phyloP scores from a whole-genome alignment of 2,113 vertebrate genomes.

The Delphinapterus leucas region DNA sequence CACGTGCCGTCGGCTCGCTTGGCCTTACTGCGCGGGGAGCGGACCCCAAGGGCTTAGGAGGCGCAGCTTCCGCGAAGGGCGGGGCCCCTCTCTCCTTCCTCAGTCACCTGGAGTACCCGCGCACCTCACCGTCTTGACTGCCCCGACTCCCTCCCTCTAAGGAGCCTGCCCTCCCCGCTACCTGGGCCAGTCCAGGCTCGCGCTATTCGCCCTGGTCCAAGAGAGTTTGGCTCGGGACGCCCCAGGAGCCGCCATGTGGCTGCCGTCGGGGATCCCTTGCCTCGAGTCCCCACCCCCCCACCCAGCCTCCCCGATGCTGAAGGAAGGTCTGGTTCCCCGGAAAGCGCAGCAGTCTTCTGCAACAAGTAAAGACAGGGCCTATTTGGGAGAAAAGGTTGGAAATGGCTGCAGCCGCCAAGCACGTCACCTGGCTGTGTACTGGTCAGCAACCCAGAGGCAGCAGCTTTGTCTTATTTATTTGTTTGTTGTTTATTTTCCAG shows the following conservation, averaged over 20 bases:
- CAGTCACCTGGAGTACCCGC: background rate
- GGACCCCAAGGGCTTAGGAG: accelerated
- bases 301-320: background rate
- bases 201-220: accelerated
- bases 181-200: background rate
- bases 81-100: background rate
- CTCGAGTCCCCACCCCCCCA: background rate
- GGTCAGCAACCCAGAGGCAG: background rate
- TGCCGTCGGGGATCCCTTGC: background rate
- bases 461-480: background rate
- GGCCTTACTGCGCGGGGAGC: accelerated
- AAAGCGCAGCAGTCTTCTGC: background rate
- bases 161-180: background rate
- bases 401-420: background rate
- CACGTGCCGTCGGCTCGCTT: accelerated
- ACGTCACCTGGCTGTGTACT: background rate
- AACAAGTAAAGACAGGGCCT: background rate
- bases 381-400: background rate
- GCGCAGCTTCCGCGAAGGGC: constrained; percentile 28
- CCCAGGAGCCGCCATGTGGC: background rate
- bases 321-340: background rate
- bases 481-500: background rate
- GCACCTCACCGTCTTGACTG: accelerated
- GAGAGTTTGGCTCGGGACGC: background rate
- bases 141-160: background rate